phyloP scores from a whole-genome alignment of 2,797 vertebrate genomes.

The Sebastolobus altivelis region DNA sequence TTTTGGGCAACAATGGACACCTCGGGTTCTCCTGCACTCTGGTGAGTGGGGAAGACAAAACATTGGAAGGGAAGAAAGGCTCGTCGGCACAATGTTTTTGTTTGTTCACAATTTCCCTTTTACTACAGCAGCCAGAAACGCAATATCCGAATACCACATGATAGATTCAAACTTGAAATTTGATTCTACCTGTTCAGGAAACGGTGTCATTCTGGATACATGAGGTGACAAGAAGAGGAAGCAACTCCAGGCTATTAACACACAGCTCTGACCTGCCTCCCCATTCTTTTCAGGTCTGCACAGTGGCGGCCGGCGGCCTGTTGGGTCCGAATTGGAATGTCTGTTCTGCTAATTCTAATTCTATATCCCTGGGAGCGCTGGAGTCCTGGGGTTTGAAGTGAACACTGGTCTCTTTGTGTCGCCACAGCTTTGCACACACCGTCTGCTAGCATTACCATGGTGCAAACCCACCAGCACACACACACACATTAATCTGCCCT shows the following conservation, averaged over 20 bases:
- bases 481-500: constrained; percentile 81
- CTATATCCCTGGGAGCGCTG: constrained; percentile 85
- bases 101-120: background rate
- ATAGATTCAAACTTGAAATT: constrained; percentile 19
- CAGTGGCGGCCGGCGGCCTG: constrained; percentile 55
- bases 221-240: constrained; percentile 52
- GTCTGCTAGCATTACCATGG: constrained; percentile 72
- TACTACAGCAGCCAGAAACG: background rate
- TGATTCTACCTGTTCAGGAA: constrained; percentile 17
- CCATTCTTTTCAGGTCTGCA: constrained; percentile 47
- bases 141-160: background rate
- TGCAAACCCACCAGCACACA: constrained; percentile 54
- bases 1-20: constrained; percentile 96
- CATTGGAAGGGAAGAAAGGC: constrained; percentile 1
- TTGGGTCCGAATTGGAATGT: constrained; percentile 63
- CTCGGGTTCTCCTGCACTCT: constrained; percentile 92
- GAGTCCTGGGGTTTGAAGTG: constrained; percentile 77
- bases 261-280: constrained; percentile 48
- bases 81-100: background rate
- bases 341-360: constrained; percentile 83
- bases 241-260: constrained; percentile 39
- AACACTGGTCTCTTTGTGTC: constrained; percentile 82
- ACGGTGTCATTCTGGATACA: constrained; percentile 11
- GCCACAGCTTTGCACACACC: constrained; percentile 65
- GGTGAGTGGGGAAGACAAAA: constrained; percentile 58